phyloP scores from a whole-genome alignment of 30 jellyfish, hydroid and myxozoan species.

The Hydractinia echinata region DNA sequence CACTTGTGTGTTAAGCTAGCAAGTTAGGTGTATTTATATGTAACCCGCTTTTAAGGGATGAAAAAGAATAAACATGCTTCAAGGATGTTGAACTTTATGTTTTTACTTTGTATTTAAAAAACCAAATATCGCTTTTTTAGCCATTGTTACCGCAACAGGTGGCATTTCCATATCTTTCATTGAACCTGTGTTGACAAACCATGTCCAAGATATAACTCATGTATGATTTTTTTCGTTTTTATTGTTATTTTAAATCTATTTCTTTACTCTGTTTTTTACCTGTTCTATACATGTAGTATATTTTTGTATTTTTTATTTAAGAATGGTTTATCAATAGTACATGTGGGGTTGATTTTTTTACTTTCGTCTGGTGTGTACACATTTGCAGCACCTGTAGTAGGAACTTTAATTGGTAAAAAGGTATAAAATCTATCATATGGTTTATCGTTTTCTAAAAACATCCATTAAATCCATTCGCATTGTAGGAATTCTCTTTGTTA shows the following conservation, averaged over 20 bases:
- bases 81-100: no score
- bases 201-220: slow-evolving; percentile 28
- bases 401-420: slow-evolving; percentile 43
- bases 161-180: slow-evolving; percentile 62
- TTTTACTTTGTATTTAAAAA: no score
- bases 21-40: no score
- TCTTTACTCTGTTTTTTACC: not conserved
- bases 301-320: not conserved
- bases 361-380: slow-evolving; percentile 62
- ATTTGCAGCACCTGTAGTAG: slow-evolving; percentile 50
- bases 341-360: slow-evolving; percentile 66
- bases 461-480: not conserved
- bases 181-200: slow-evolving; percentile 71
- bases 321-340: slow-evolving; percentile 5
- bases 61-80: no score
- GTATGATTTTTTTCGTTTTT: not conserved
- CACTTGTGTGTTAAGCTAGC: no score
- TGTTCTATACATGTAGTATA: not conserved
- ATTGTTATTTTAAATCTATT: not conserved
- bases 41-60: no score
- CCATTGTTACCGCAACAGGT: slow-evolving; percentile 37
- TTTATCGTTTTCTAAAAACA: not conserved
- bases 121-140: slow-evolving; percentile 11
- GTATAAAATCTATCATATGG: slow-evolving; percentile 11
- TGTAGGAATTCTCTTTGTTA: not conserved